A percentile compares a stretch with the other conserved stretches of the same genome.
These are phyloP conservation scores for Mycetomoellerius zeteki DNA, from an alignment of 1,140 invertebrate species.

Conservation along the genomic window DNA sequence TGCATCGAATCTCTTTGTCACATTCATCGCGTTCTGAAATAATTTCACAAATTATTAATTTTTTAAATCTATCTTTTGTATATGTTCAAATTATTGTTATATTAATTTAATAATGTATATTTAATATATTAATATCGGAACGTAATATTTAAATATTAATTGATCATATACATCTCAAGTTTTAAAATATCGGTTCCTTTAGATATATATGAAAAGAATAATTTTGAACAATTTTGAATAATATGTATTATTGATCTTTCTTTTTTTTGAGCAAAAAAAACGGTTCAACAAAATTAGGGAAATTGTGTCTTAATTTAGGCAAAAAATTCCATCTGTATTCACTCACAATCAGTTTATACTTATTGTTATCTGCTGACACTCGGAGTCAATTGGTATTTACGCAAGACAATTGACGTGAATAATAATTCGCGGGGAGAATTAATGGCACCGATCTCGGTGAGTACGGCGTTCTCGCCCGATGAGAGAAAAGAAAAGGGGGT, in stretches of 20 bases:
- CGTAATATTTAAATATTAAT: no score
- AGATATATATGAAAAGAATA: not conserved
- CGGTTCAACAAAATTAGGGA: not conserved
- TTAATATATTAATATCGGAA: not conserved
- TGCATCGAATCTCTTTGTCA: not conserved
- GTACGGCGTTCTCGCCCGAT: not conserved
- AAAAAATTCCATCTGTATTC: not conserved
- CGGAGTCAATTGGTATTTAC: constrained; percentile 63
- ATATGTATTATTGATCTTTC: no score
- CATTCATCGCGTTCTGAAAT: not conserved
- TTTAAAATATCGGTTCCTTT: not conserved
- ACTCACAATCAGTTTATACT: not conserved
- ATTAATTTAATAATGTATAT: not conserved
- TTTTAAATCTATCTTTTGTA: not conserved
- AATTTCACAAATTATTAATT: not conserved
- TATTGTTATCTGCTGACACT: not conserved
- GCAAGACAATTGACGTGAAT: constrained; percentile 65
- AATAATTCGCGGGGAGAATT: constrained; percentile 53
- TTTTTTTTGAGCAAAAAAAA: not conserved
- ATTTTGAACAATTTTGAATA: not conserved
- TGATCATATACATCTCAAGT: not conserved
- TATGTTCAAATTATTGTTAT: not conserved
- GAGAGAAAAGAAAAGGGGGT: constrained; percentile 13
- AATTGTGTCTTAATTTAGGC: not conserved
- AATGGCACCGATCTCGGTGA: constrained; percentile 56